Evolutionary conservation across 2,113 vertebrate species (phyloP).

Genomic region (Melanerpes formicivorus): DNA sequence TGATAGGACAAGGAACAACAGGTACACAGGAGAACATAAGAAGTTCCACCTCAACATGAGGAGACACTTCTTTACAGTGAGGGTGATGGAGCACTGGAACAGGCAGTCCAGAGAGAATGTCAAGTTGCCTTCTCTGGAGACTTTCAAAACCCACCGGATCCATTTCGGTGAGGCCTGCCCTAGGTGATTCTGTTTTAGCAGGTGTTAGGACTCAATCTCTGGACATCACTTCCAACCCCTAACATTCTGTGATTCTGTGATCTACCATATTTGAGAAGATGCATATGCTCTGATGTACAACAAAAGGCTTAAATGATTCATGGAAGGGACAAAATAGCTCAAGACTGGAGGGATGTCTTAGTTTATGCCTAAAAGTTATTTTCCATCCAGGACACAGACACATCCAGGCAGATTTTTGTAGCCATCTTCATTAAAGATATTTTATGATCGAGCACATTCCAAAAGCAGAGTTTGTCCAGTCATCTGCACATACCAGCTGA

Average conservation of each 20-base stretch:
- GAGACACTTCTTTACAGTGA: no score
- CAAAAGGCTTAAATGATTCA: neutral
- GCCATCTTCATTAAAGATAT: neutral
- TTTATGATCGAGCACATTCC: neutral
- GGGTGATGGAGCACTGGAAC: no score
- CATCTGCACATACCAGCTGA: neutral
- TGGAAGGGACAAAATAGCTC: neutral
- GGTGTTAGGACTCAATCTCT: no score
- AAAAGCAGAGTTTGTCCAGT: neutral
- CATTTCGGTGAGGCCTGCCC: no score
- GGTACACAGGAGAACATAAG: no score
- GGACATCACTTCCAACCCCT: no score
- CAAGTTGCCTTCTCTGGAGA: no score
- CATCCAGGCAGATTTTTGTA: neutral
- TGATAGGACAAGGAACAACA: no score
- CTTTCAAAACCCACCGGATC: no score
- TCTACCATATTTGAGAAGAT: neutral
- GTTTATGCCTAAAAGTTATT: constrained; percentile 2
- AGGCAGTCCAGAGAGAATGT: no score
- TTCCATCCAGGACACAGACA: neutral
- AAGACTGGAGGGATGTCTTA: neutral
- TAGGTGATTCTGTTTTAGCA: no score
- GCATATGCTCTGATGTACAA: neutral
- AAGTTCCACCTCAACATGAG: no score
- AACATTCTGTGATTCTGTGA: neutral